Conservation (phyloP, 2,113 vertebrate genomes). For the Cnemophilus loriae region DNA sequence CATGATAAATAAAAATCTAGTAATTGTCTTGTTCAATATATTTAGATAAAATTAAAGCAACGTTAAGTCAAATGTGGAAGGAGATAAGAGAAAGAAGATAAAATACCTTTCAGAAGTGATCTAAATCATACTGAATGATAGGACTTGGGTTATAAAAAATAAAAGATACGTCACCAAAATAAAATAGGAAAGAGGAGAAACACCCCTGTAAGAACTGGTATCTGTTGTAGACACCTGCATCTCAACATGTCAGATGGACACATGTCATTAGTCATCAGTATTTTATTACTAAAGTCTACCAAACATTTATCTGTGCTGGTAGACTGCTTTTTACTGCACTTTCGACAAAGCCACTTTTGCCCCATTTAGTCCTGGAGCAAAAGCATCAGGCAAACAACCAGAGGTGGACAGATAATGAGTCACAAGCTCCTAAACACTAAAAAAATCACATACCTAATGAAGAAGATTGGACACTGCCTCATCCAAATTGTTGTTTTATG, state of each 20-base stretch:
- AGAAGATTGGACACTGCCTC: constrained; percentile 25
- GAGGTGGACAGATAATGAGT: not conserved
- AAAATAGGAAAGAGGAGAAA: not conserved
- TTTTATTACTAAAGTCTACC: not conserved
- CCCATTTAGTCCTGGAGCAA: constrained; percentile 1
- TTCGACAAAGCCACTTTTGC: not conserved
- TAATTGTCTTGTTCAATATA: not conserved
- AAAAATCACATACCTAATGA: constrained; percentile 31
- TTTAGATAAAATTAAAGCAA: not conserved
- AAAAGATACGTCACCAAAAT: not conserved
- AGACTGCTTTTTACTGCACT: not conserved
- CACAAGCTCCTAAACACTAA: not conserved
- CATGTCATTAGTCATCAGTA: not conserved
- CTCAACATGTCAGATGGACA: not conserved
- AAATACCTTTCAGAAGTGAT: not conserved
- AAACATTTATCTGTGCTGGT: not conserved
- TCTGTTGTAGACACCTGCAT: not conserved
- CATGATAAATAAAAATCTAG: not conserved
- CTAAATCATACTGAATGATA: not conserved
- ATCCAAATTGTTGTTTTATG: constrained; percentile 45
- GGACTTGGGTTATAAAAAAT: not conserved
- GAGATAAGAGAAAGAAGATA: not conserved
- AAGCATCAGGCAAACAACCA: not conserved
- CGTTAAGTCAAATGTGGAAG: not conserved
- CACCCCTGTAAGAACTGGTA: not conserved